Evolutionary conservation across 2,113 vertebrate species (phyloP), one percentile per base, ranked within the genome.

Genomic region (Grallaria varia): DNA sequence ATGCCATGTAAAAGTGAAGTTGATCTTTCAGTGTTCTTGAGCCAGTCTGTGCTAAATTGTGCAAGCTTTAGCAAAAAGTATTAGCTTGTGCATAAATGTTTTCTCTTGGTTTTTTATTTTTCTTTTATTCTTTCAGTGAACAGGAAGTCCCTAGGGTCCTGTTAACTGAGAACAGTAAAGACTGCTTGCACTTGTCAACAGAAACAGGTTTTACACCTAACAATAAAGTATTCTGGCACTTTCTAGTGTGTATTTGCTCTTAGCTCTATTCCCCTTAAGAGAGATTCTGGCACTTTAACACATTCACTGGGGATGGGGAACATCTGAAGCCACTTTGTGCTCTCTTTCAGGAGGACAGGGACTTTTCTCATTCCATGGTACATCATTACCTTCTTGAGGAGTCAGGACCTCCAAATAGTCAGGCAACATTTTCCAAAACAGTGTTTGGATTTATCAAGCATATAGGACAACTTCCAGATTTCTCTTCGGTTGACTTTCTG

Each of bases 111-210:
- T 49, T 75, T 95, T 90, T 85, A 15, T 25, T 27, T 52, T 52
- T 52, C 28, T 52, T 52, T 52, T 84, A 72, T 85, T 93, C n/a
- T 91, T 66, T 28, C 75, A 42, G 49, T 66, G 85, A 92, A 83
- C 18, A 56, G 40, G 25, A 90, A 93, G 31, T 90, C 85, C 67
- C 92, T 56, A 80, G 63, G 31, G 90, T 59, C 58, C 85, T 73
- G 88, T 92, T 94, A 95, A 92, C 79, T 67, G 78, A 5, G 3
- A 94, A 85, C 28, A 87, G 75, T 73, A 69, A 89, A 79, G 53
- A 60, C 63, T 90, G 45, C 72, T 90, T 66, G n/a, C 59, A 71
- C 53, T 93, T 95, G 82, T 90, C 75, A 83, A 93, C 55, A 88
- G 55, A 85, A 93, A 89, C 21, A 63, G 56, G 55, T 66, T 94